Evolutionary conservation across 2,797 vertebrate species (phyloP).

Genomic region (Tinamus major): DNA sequence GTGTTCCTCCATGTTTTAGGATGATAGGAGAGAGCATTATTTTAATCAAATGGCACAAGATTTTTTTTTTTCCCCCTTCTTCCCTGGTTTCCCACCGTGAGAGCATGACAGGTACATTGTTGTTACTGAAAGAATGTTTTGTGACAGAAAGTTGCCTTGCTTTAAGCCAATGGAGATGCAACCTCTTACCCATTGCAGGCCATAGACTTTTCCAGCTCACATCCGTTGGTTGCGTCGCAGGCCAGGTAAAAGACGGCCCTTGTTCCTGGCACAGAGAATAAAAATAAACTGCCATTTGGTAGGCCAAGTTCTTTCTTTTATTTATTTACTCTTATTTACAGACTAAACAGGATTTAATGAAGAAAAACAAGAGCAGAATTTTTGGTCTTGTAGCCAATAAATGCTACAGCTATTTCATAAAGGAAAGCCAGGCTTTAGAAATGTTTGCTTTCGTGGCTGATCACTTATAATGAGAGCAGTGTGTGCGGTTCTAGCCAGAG

Average conservation of each 20-base stretch:
- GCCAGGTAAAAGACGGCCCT: constrained; percentile 1
- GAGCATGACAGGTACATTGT: constrained; percentile 8
- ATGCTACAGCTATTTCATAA: background rate
- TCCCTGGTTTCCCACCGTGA: background rate
- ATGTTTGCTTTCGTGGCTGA: background rate
- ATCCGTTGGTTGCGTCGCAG: constrained; percentile 27
- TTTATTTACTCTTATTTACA: background rate
- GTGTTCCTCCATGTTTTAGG: background rate
- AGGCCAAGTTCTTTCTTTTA: background rate
- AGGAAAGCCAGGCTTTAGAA: background rate
- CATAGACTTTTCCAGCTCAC: constrained; percentile 24
- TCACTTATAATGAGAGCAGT: fast-evolving
- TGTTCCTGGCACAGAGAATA: background rate
- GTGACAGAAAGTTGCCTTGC: constrained; percentile 44
- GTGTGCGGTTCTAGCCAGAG: background rate
- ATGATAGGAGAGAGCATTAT: background rate
- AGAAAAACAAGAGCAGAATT: background rate
- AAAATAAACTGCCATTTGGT: background rate
- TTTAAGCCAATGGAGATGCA: constrained; percentile 67
- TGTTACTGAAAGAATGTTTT: constrained; percentile 45
- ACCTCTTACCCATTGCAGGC: background rate
- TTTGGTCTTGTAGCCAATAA: background rate
- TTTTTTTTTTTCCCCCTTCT: background rate
- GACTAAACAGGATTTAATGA: background rate
- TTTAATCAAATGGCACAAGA: background rate